Evolutionary conservation across 1,140 invertebrate species (phyloP), one percentile per base, ranked within the genome.

Genomic region (Drosophila ogumai): DNA sequence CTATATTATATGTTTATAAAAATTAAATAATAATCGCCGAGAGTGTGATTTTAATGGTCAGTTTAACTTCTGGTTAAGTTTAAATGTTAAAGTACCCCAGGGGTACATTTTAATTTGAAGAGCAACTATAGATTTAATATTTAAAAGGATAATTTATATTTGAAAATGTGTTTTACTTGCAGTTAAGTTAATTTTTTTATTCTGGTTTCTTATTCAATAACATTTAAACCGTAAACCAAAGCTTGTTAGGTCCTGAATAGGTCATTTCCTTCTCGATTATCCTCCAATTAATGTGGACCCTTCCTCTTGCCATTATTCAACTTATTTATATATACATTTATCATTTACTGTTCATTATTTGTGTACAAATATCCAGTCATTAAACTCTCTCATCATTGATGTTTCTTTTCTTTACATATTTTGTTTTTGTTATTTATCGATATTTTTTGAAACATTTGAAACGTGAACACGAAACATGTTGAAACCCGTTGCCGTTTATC

Each of bases 351-450:
- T 74, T 46, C 47, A 55, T 69, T 55, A 46, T 66, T 50, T 72
- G 13, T 61, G 49, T 54, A 52, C 41, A 69, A 44, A 65, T 38
- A 54, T 22, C 38, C 32, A 44, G 12, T n/a, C 71, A 77, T 68
- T 41, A 32, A 76, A 22, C 32, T 60, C 32, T 69, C 25, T 69
- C 65, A 77, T 71, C 40, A 55, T 77, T 77, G 71, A 68, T 58
- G 63, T 78, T 71, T 78, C 41, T 55, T 71, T 75, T 75, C 75
- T 75, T 75, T 66, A 63, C 64, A 57, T 81, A 31, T 50, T 76
- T 86, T 78, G 41, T 65, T 81, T 85, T 73, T 69, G 66, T 79
- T 71, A 58, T 61, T 67, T 52, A 46, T 72, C 49, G n/a, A 68
- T 79, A 54, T 36, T 43, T 52, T 67, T 75, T 71, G 41, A 72